Conservation (phyloP, 2,888 invertebrate species). For the Ectobius pallidus region DNA sequence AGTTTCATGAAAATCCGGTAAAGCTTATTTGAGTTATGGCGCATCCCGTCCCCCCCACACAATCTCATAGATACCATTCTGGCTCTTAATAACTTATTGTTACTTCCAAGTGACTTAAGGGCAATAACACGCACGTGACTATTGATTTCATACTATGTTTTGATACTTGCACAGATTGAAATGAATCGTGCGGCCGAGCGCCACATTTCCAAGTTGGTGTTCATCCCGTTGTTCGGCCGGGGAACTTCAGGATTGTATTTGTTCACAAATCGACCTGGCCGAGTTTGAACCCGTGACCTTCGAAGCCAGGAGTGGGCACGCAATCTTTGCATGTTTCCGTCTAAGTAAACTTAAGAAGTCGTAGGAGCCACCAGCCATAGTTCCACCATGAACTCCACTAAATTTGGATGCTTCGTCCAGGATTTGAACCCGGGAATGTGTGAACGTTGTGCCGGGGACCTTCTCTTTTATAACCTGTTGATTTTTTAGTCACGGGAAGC, state of each 20-base stretch:
- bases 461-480: too few relatives aligned
- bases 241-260: neutral
- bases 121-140: neutral
- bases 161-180: neutral
- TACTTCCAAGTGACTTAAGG: neutral
- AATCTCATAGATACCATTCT: too few relatives aligned
- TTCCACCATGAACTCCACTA: neutral
- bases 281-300: neutral
- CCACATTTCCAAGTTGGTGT: neutral
- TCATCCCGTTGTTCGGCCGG: neutral
- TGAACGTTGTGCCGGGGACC: too few relatives aligned
- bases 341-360: neutral
- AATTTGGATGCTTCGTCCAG: neutral
- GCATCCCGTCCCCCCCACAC: neutral
- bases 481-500: too few relatives aligned
- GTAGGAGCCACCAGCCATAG: neutral
- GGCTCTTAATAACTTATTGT: neutral
- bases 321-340: neutral
- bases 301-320: neutral
- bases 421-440: too few relatives aligned
- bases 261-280: neutral
- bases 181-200: neutral
- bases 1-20: too few relatives aligned
- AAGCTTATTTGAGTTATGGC: too few relatives aligned
- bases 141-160: too few relatives aligned